phyloP scores from a whole-genome alignment of 2,113 vertebrate genomes.

The Cichladusa arquata region DNA sequence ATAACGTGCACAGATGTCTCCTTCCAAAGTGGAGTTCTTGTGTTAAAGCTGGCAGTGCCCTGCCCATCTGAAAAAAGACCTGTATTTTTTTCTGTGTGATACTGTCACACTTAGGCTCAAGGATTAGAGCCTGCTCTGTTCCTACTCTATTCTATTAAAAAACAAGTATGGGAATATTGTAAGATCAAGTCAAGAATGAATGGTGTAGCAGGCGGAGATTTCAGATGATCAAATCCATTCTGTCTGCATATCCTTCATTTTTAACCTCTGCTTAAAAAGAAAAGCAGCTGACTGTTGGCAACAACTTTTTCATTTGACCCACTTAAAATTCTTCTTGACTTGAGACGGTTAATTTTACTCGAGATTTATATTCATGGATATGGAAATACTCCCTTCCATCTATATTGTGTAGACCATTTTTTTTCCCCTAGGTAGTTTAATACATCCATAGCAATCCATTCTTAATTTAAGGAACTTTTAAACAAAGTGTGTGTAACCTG shows the following conservation, averaged over 20 bases:
- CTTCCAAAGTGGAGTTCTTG: background rate
- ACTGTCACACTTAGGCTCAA: background rate
- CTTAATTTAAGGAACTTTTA: background rate
- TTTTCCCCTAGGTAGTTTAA: background rate
- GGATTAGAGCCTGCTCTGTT: background rate
- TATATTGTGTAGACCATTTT: background rate
- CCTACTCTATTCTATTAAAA: background rate
- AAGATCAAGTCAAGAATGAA: background rate
- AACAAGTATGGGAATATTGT: background rate
- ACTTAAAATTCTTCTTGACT: background rate
- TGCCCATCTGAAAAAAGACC: background rate
- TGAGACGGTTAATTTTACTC: background rate
- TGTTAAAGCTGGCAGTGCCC: background rate
- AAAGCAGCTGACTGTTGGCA: background rate
- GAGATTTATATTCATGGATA: background rate
- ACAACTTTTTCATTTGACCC: background rate
- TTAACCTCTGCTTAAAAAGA: background rate
- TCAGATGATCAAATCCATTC: background rate
- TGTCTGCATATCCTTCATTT: background rate
- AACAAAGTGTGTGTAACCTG: background rate
- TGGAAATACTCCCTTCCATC: background rate
- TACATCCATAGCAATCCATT: background rate
- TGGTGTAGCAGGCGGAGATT: background rate
- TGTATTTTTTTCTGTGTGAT: background rate
- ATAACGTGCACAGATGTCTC: background rate